Evolutionary conservation across 1,140 invertebrate genomes (phyloP), one percentile per base, ranked within the genome.

Genomic region (Adelges cooleyi): DNA sequence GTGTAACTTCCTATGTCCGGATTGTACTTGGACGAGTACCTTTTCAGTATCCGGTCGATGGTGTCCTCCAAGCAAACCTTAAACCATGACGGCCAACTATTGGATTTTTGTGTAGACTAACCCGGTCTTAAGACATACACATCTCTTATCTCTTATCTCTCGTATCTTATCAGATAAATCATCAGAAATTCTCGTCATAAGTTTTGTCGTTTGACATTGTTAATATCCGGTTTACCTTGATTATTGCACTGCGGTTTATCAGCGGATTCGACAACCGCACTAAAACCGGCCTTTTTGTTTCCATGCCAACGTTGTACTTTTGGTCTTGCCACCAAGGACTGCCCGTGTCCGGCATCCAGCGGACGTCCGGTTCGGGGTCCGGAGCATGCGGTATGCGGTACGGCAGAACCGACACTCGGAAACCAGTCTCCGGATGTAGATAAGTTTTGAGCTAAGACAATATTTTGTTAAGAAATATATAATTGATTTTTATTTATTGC

Each of bases 251-350:
- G 5, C 23, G 54, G 15, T 59, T 18, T 18, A 29, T 46, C 9
- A 46, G 40, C n/a, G 40, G 13, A 18, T 59, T 59, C 23, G 8
- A 13, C 17, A 59, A 3, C 2, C 23, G 54, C 0, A 59, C 23
- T n/a, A 42, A 9, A n/a, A 59, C 36, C n/a, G 54, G n/a, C 18
- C 23, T 20, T 15, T 6, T 17, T 10, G 54, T 59, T 5, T 59
- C 54, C 23, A 44, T 17, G 2, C 54, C 54, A 3, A 29, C 10
- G n/a, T 59, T 59, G 23, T 59, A 59, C 25, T 46, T 59, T 27
- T 59, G 38, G 11, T 59, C 54, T 23, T 27, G 25, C 54, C 54
- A 59, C 54, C 54, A 59, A 15, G 40, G 40, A 3, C n/a, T 13
- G 15, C 1, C 4, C 2, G 20, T 13, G 0, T 29, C 40, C 17